phyloP scores from a whole-genome alignment of 2,113 vertebrate genomes.

The Pseudonaja textilis region DNA sequence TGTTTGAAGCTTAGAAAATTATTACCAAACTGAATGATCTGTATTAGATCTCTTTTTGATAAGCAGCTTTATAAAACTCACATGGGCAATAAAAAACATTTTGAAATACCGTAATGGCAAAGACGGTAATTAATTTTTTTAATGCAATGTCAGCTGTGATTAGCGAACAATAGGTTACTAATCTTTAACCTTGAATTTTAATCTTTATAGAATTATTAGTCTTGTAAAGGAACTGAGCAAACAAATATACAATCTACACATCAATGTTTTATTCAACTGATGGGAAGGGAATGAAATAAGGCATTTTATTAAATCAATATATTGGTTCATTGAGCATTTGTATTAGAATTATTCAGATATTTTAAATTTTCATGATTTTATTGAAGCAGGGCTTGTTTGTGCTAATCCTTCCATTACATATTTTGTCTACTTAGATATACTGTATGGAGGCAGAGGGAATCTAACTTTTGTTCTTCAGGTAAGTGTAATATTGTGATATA shows the following conservation, averaged over 20 bases:
- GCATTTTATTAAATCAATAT: background rate
- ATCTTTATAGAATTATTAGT: background rate
- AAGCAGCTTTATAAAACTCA: background rate
- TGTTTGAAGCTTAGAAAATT: background rate
- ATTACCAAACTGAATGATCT: background rate
- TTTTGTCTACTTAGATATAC: background rate
- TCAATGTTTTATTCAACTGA: background rate
- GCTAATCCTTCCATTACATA: background rate
- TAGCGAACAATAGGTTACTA: background rate
- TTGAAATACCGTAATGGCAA: background rate
- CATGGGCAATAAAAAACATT: background rate
- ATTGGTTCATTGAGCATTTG: background rate
- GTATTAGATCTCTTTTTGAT: background rate
- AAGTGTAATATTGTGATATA: background rate
- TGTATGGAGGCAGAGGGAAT: slow-evolving; percentile 23
- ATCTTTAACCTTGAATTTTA: background rate
- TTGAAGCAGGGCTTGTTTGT: background rate
- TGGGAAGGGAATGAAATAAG: background rate
- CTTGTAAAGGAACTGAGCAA: background rate
- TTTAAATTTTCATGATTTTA: background rate
- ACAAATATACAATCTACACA: background rate
- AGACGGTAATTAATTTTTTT: background rate
- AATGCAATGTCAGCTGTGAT: background rate
- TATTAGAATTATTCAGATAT: background rate
- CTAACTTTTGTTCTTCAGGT: slow-evolving; percentile 23